These are phyloP conservation scores for Aphodius sticticus DNA, from an alignment of 2,888 invertebrate genomes.

Conservation along the genomic window DNA sequence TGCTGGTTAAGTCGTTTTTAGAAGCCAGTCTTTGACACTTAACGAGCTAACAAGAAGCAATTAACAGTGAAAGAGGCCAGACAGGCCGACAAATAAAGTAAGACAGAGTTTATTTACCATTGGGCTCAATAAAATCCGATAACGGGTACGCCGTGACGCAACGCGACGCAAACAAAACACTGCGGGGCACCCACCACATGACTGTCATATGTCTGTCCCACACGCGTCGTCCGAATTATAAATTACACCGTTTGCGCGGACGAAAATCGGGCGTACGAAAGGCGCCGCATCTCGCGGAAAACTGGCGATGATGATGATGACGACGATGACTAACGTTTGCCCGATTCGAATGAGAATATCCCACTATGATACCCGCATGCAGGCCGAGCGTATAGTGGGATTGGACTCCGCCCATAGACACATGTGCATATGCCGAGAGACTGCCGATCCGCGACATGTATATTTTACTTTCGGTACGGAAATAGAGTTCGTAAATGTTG, in stretches of 20 bases:
- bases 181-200: constrained; percentile 4
- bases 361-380: constrained; percentile 4
- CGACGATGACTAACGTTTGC: neutral
- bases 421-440: neutral
- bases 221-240: neutral
- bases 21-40: neutral
- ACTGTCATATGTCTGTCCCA: constrained; percentile 4
- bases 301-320: neutral
- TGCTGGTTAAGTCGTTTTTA: neutral
- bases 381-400: neutral
- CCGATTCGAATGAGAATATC: neutral
- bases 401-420: neutral
- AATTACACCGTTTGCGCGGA: neutral
- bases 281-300: neutral
- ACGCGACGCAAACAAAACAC: constrained; percentile 4
- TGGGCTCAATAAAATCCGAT: neutral
- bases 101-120: neutral
- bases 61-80: neutral
- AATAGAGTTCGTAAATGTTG: neutral
- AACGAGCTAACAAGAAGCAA: neutral
- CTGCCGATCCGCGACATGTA: neutral
- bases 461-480: neutral
- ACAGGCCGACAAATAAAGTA: neutral
- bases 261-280: neutral
- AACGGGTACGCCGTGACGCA: neutral